Conservation (phyloP, 2,797 vertebrate species). For the Squalus acanthias region DNA sequence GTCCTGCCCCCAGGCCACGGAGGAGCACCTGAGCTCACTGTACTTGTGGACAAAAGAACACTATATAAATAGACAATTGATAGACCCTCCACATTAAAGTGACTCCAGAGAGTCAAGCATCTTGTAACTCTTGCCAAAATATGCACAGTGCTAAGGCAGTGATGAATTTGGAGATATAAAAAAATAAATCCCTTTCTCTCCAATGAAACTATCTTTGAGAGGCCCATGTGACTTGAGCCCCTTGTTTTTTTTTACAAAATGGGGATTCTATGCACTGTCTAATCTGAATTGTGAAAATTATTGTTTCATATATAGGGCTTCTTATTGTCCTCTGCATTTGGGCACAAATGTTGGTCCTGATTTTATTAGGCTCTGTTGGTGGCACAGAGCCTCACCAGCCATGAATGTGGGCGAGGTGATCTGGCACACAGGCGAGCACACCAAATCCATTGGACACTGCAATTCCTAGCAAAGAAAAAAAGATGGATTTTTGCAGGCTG, state of each 20-base stretch:
- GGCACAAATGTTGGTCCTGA: not conserved
- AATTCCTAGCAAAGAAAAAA: not conserved
- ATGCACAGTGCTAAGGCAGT: not conserved
- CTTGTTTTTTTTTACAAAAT: not conserved
- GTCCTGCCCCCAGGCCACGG: not conserved
- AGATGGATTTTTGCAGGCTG: not conserved
- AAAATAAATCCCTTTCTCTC: not conserved
- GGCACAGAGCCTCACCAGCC: not conserved
- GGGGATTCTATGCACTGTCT: not conserved
- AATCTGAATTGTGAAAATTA: not conserved
- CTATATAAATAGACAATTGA: not conserved
- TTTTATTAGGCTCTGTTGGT: not conserved
- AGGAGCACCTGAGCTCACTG: not conserved
- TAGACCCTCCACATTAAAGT: not conserved
- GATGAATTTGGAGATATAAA: not conserved
- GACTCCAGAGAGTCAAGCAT: not conserved
- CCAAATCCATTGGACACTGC: not conserved
- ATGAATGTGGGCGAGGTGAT: not conserved
- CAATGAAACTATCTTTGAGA: not conserved
- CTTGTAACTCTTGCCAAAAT: not conserved
- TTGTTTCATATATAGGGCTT: not conserved
- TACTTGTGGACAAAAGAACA: not conserved
- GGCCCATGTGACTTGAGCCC: not conserved
- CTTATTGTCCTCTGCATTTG: not conserved
- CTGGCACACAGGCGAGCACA: not conserved